phyloP scores from a whole-genome alignment of 2,113 vertebrate genomes.

The Clarias gariepinus region DNA sequence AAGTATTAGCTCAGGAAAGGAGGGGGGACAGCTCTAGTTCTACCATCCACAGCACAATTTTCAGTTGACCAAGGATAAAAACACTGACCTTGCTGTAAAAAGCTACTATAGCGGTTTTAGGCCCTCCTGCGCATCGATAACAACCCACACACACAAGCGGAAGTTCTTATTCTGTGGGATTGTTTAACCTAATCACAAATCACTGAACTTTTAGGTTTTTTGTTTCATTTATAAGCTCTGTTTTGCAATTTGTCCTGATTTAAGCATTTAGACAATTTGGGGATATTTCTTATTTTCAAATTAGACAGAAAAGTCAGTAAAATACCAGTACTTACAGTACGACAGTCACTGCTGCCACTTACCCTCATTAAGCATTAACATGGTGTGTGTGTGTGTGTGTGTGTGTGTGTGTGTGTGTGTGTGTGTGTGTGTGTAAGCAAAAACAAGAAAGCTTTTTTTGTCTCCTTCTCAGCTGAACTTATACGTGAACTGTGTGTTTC shows the following conservation, averaged over 20 bases:
- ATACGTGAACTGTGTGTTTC: neutral
- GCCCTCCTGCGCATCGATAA: constrained; percentile 29
- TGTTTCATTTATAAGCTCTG: constrained; percentile 29
- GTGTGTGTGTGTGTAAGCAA: constrained; percentile 54
- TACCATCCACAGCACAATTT: constrained; percentile 47
- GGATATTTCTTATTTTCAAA: neutral
- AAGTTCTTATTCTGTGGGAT: neutral
- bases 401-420: constrained; percentile 32
- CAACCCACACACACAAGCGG: neutral
- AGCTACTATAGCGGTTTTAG: constrained; percentile 34
- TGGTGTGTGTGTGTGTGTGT: neutral
- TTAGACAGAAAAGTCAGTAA: neutral
- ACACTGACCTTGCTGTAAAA: constrained; percentile 54
- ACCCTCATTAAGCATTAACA: neutral
- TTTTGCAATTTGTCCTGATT: neutral
- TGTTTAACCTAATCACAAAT: constrained; percentile 4
- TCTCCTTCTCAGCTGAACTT: constrained; percentile 8
- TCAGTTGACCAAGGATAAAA: constrained; percentile 51
- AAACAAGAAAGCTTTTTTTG: neutral
- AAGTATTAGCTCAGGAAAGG: constrained; percentile 34
- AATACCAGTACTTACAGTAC: constrained; percentile 20
- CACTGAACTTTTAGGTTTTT: constrained; percentile 30
- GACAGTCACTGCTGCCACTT: neutral
- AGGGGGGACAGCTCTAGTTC: constrained; percentile 30
- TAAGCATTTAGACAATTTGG: neutral